Percentiles rank a stretch among this genome's conserved stretches.
Conservation (phyloP, 1,140 invertebrate genomes). For the Penaeus vannamei region DNA sequence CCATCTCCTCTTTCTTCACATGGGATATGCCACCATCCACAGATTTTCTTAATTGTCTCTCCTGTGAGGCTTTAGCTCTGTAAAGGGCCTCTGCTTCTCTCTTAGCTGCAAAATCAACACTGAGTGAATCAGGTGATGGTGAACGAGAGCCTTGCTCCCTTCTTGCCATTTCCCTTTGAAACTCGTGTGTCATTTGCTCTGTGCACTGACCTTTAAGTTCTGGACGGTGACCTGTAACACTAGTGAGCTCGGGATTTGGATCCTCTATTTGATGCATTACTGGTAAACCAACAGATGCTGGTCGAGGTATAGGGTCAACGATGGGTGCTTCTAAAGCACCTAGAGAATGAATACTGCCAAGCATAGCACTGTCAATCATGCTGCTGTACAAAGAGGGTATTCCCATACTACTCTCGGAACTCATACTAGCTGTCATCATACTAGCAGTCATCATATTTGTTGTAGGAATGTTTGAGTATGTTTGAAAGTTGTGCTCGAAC, state of each 20-base stretch:
- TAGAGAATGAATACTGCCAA: slow-evolving; percentile 61
- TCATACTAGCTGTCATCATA: slow-evolving; percentile 64
- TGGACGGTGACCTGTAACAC: slow-evolving; percentile 8
- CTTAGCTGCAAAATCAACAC: slow-evolving; percentile 50
- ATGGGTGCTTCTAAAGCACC: slow-evolving; percentile 40
- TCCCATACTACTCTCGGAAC: slow-evolving; percentile 62
- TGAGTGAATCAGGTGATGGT: slow-evolving; percentile 61
- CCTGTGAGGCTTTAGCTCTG: neutral
- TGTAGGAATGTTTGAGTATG: slow-evolving; percentile 64
- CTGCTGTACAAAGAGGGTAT: slow-evolving; percentile 58
- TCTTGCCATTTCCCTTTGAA: slow-evolving; percentile 52
- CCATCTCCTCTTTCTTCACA: slow-evolving; percentile 63
- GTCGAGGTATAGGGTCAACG: slow-evolving; percentile 52
- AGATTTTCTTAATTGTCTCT: neutral
- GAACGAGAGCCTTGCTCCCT: slow-evolving; percentile 36
- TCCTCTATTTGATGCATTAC: slow-evolving; percentile 43
- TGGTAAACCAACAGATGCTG: slow-evolving; percentile 48
- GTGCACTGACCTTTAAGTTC: slow-evolving; percentile 44
- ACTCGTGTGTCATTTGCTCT: slow-evolving; percentile 47
- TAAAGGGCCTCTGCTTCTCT: slow-evolving; percentile 30
- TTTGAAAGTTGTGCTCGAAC: slow-evolving; percentile 65
- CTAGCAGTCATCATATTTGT: slow-evolving; percentile 65
- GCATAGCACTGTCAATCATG: slow-evolving; percentile 61
- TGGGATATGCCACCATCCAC: slow-evolving; percentile 34
- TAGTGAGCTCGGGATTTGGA: neutral